phyloP scores from a whole-genome alignment of 2,797 vertebrate genomes.

The Amazonetta brasiliensis region DNA sequence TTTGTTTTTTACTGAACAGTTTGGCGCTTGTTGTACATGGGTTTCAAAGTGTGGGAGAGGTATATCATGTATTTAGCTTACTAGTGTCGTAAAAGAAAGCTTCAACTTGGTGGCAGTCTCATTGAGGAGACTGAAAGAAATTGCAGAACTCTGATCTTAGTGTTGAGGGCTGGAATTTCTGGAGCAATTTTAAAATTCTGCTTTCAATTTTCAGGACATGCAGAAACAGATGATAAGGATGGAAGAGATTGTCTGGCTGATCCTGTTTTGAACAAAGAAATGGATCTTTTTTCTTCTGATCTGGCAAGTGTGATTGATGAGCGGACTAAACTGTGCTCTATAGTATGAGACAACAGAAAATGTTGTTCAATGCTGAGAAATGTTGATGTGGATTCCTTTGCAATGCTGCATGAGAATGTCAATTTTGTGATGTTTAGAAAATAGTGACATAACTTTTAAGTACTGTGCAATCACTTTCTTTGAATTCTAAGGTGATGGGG shows the following conservation, averaged over 20 bases:
- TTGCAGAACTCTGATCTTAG: background rate
- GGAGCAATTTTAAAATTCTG: slow-evolving; percentile 1
- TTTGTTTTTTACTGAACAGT: background rate
- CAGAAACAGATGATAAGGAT: slow-evolving; percentile 20
- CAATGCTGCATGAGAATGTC: background rate
- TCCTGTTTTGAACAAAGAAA: slow-evolving; percentile 46
- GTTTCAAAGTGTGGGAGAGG: background rate
- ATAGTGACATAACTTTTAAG: background rate
- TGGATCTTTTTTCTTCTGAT: slow-evolving; percentile 31
- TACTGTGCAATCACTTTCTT: background rate
- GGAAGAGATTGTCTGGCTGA: background rate
- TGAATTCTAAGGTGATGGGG: background rate
- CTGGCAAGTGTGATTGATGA: slow-evolving; percentile 42
- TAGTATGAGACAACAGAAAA: background rate
- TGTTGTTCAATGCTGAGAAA: background rate
- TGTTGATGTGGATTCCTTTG: background rate
- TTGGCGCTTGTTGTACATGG: background rate
- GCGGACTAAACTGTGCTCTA: background rate
- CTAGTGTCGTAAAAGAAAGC: background rate
- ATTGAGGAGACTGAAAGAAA: background rate
- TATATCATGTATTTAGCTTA: background rate
- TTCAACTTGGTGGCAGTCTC: background rate
- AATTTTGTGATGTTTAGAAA: background rate
- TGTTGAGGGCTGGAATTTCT: background rate
- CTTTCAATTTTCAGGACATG: slow-evolving; percentile 73